Evolutionary conservation across 2,888 invertebrate genomes (phyloP).

Genomic region (Taphrorychus bicolor): DNA sequence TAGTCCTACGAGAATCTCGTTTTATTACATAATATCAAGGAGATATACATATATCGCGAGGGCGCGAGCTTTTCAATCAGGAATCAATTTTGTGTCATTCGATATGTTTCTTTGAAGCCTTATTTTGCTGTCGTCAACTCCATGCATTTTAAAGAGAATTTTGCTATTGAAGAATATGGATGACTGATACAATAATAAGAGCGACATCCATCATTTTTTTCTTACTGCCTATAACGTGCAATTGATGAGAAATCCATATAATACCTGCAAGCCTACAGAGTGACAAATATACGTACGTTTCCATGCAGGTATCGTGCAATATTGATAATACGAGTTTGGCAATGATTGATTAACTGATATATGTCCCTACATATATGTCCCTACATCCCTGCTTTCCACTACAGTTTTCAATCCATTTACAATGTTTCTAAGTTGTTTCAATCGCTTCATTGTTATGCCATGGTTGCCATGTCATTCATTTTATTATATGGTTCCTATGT

Average conservation of each 20-base stretch:
- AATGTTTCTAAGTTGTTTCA: too few species aligned
- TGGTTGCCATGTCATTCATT: too few species aligned
- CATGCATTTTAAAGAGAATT: constrained; percentile 10
- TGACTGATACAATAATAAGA: not conserved
- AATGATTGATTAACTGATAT: too few species aligned
- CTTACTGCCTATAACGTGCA: not conserved
- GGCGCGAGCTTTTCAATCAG: constrained; percentile 10
- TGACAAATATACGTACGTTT: too few species aligned
- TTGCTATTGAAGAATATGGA: constrained; percentile 12
- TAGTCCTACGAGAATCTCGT: not conserved
- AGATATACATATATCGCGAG: not conserved
- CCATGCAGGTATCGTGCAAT: too few species aligned
- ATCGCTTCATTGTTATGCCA: too few species aligned
- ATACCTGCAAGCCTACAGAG: not conserved
- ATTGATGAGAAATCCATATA: not conserved
- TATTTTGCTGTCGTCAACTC: constrained; percentile 13
- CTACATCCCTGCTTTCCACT: too few species aligned
- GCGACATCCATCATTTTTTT: constrained; percentile 16
- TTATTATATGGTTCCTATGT: too few species aligned
- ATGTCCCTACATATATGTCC: too few species aligned
- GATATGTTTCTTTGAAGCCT: constrained; percentile 7
- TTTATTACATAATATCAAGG: not conserved
- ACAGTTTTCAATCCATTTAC: too few species aligned
- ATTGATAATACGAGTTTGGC: too few species aligned
- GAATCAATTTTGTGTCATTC: constrained; percentile 13